Base-by-base conservation (phyloP, 2,888 invertebrate genomes). In the Ctenicera cuprea region DNA sequence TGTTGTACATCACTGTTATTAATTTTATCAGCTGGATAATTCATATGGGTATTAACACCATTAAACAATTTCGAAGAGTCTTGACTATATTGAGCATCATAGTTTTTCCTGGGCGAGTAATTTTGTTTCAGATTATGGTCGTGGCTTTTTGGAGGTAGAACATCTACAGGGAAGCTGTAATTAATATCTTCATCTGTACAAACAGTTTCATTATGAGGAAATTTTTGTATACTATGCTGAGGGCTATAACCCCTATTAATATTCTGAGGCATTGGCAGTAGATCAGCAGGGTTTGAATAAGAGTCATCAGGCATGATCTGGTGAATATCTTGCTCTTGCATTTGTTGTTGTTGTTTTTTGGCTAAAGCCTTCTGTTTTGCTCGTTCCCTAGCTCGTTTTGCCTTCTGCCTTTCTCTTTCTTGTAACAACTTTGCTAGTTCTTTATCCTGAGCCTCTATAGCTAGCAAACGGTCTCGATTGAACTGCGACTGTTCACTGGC, bases 361-460 rank as follows among this genome's bases (percentile, higher is more conserved):
- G 87, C 86, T 61, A 89, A 83, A 30, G 91, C 90, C 81, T 91
- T 91, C 79, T 91, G 89, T 71, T 91, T 89, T 12, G 93, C 93
- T 79, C 91, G 89, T 82, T 94, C 94, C 80, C 92, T 90, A 7
- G 93, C 93, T 76, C 93, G 88, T 80, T 91, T 91, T 0, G 92
- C 91, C 84, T 93, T 92, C 16, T 92, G 92, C 79, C 92, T 90
- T 85, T 94, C 94, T 80, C 91, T 88, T 83, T 94, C 94, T 84
- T 94, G 94, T 54, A 95, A 85, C 88, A 94, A 90, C 84, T 92
- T 91, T 1, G 94, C 94, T 62, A 94, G 85, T 85, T 94, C 94
- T 75, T 93, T 92, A 82, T 95, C 94, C 85, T 94, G 94, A 0
- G 93, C 94, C 86, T 95, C 94, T 80, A 94, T 93, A 1, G 94